Conservation (phyloP, 2,888 invertebrate species). For the Dasypogon diadema region DNA sequence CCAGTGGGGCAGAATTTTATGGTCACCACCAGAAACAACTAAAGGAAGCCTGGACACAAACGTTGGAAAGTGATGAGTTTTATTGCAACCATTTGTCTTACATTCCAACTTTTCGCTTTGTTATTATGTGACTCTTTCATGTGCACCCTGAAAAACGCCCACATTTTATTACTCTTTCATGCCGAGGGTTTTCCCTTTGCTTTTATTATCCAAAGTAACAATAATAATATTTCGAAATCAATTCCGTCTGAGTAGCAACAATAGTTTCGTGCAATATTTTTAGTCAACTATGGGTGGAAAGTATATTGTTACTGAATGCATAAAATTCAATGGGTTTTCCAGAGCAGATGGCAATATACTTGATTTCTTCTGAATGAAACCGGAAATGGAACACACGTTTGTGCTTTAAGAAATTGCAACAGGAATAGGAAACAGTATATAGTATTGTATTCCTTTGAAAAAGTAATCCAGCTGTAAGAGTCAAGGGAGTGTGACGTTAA, state of each 20-base stretch:
- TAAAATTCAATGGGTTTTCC: too few relatives aligned
- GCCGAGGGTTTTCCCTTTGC: background rate
- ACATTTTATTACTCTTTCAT: conserved; percentile 5
- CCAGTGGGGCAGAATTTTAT: conserved; percentile 27
- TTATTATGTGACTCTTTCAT: conserved; percentile 19
- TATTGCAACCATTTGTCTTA: conserved; percentile 40
- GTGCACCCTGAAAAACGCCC: conserved; percentile 22
- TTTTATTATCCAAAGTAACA: background rate
- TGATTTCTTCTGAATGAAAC: too few relatives aligned
- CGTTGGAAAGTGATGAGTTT: conserved; percentile 44
- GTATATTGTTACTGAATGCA: too few relatives aligned
- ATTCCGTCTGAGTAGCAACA: background rate
- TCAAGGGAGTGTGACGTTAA: too few relatives aligned
- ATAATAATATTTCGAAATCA: conserved; percentile 18
- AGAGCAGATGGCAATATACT: too few relatives aligned
- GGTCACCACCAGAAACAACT: conserved; percentile 26
- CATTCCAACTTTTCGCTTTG: conserved; percentile 2
- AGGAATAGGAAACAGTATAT: too few relatives aligned
- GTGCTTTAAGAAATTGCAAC: too few relatives aligned
- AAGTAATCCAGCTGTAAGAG: too few relatives aligned
- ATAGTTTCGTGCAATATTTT: background rate
- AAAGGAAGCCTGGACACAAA: conserved; percentile 31
- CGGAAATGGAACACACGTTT: too few relatives aligned
- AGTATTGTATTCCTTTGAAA: too few relatives aligned
- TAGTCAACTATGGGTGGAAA: background rate